Evolutionary conservation across 2,113 vertebrate genomes (phyloP).

Genomic region (Trematomus loennbergii): DNA sequence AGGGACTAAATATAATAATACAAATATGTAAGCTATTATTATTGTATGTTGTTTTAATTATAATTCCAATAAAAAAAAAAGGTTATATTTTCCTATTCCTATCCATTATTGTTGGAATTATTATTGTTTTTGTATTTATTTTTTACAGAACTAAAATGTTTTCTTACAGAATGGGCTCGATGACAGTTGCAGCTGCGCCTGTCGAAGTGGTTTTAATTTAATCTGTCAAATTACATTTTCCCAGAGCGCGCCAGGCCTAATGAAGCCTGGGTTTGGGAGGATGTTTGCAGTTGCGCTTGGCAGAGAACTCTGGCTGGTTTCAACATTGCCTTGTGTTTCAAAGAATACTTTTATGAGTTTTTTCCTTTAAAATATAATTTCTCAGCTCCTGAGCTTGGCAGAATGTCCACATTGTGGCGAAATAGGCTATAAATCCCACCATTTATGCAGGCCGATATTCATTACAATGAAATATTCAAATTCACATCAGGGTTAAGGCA

Average conservation of each 20-base stretch:
- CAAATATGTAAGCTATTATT: too few relatives aligned
- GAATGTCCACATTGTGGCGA: conserved; percentile 26
- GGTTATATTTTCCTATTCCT: too few relatives aligned
- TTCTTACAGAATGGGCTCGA: conserved; percentile 7
- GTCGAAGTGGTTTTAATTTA: conserved; percentile 65
- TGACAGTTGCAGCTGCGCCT: conserved; percentile 35
- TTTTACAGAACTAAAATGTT: neutral
- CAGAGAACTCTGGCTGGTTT: conserved; percentile 39
- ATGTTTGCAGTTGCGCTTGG: conserved; percentile 73
- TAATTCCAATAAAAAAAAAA: too few relatives aligned
- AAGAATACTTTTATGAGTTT: conserved; percentile 57
- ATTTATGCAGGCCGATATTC: conserved; percentile 1
- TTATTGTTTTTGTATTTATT: neutral
- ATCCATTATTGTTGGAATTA: neutral
- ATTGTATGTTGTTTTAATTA: too few relatives aligned
- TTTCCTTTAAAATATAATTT: conserved; percentile 48
- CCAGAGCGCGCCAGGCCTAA: conserved; percentile 54
- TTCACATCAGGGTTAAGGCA: neutral
- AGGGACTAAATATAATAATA: neutral
- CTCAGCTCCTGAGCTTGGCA: conserved; percentile 24
- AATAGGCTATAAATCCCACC: conserved; percentile 29
- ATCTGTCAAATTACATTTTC: conserved; percentile 80
- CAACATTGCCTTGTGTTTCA: conserved; percentile 58
- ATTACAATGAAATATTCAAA: neutral
- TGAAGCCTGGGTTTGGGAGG: conserved; percentile 43